Conservation (phyloP, 2,888 invertebrate genomes). For the Anoplius nigerrimus region DNA sequence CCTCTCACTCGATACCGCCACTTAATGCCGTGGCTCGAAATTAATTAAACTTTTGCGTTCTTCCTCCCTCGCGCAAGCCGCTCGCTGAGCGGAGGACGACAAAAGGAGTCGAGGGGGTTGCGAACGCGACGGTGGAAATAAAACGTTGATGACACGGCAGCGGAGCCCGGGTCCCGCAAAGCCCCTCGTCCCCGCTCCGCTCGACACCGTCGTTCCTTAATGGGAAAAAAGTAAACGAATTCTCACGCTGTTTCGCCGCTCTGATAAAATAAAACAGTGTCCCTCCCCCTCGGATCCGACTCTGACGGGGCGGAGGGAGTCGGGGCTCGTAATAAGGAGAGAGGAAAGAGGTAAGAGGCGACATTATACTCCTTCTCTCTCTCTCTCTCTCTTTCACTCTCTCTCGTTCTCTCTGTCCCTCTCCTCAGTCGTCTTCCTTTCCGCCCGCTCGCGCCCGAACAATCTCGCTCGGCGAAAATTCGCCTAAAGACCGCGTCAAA, state of each 20-base stretch:
- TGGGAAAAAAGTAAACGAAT: constrained; percentile 67
- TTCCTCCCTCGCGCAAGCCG: constrained; percentile 26
- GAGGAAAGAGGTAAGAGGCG: not conserved
- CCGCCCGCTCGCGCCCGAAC: not conserved
- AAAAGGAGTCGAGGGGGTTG: constrained; percentile 16
- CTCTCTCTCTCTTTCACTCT: not conserved
- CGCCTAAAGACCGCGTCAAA: constrained; percentile 24
- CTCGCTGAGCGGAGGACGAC: not conserved
- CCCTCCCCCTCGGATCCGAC: constrained; percentile 22
- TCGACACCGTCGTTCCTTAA: constrained; percentile 59
- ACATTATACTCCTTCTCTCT: not conserved
- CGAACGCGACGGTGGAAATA: constrained; percentile 51
- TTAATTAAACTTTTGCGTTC: constrained; percentile 65
- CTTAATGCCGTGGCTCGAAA: constrained; percentile 62
- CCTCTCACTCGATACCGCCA: constrained; percentile 50
- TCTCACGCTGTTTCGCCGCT: constrained; percentile 63
- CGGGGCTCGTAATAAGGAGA: constrained; percentile 1
- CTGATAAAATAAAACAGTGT: constrained; percentile 63
- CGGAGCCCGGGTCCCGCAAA: constrained; percentile 55
- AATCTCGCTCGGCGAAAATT: constrained; percentile 34
- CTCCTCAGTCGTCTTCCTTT: not conserved
- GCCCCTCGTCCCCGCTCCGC: constrained; percentile 45
- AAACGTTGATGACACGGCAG: constrained; percentile 65
- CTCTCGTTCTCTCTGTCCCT: constrained; percentile 6
- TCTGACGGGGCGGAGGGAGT: not conserved